A percentile compares a stretch with the other conserved stretches of the same genome.
Conservation (phyloP, 2,113 vertebrate species). For the Dromas ardeola region DNA sequence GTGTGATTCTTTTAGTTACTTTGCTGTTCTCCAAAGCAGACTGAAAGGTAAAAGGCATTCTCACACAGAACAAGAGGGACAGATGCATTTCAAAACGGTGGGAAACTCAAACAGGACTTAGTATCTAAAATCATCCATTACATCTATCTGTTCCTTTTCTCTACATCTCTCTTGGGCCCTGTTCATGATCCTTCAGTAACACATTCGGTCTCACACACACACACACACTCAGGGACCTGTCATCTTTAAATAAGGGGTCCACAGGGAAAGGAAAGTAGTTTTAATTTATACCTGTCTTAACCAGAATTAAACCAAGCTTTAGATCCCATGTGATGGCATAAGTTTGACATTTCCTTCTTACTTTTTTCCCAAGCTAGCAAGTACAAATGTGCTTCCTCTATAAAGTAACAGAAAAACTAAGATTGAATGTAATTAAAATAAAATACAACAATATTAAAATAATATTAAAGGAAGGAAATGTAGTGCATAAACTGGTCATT, state of each 20-base stretch:
- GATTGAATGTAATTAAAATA: constrained; percentile 60
- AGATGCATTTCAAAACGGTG: background rate
- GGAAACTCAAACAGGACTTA: background rate
- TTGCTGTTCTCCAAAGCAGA: background rate
- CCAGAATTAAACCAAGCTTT: constrained; percentile 30
- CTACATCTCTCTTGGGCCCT: background rate
- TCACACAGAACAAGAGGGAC: background rate
- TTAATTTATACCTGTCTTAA: constrained; percentile 43
- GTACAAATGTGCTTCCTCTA: background rate
- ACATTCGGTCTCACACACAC: background rate
- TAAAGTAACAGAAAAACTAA: constrained; percentile 45
- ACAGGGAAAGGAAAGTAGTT: background rate
- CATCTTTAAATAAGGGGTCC: background rate
- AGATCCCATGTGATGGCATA: background rate
- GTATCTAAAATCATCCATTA: background rate
- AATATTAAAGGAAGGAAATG: constrained; percentile 67
- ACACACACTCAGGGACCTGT: background rate
- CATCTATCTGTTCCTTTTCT: background rate
- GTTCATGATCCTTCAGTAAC: background rate
- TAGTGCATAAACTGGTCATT: constrained; percentile 66
- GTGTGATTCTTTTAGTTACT: background rate
- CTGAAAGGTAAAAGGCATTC: background rate
- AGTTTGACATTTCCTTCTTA: constrained; percentile 27
- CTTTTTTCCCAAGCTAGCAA: background rate
- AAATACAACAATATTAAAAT: constrained; percentile 66